These are phyloP conservation scores for Pardosa pseudoannulata DNA, from an alignment of 2,888 invertebrate species.

Conservation along the genomic window DNA sequence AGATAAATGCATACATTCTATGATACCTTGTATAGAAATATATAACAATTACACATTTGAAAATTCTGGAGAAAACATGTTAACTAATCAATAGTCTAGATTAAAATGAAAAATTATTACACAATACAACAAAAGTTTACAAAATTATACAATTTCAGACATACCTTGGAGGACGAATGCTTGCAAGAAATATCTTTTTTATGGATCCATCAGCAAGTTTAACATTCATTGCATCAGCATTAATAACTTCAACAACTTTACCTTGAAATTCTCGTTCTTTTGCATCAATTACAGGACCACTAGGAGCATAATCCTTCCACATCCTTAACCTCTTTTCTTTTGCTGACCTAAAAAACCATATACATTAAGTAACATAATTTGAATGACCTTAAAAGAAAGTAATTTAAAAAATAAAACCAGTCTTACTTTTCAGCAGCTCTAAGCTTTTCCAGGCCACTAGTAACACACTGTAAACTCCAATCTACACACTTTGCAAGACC, in stretches of 20 bases:
- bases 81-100: not conserved
- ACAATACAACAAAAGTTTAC: too few relatives aligned
- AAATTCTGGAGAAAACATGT: slow-evolving; percentile 76
- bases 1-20: too few relatives aligned
- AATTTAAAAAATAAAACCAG: too few relatives aligned
- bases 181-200: slow-evolving; percentile 96
- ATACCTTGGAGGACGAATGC: slow-evolving; percentile 94
- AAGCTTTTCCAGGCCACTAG: slow-evolving; percentile 88
- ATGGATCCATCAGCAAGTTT: slow-evolving; percentile 86
- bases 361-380: not conserved
- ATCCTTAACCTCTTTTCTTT: slow-evolving; percentile 90
- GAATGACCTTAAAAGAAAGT: not conserved
- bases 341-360: slow-evolving; percentile 80
- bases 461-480: slow-evolving; percentile 91
- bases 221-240: slow-evolving; percentile 94
- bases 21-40: too few relatives aligned
- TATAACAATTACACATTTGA: too few relatives aligned
- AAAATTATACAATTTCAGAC: too few relatives aligned
- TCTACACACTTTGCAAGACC: slow-evolving; percentile 96
- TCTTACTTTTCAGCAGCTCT: slow-evolving; percentile 87
- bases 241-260: slow-evolving; percentile 91
- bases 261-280: slow-evolving; percentile 90
- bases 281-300: slow-evolving; percentile 80
- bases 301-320: slow-evolving; percentile 93
- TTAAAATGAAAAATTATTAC: too few relatives aligned